A percentile compares a stretch with the other conserved stretches of the same genome.
phyloP scores from a whole-genome alignment of 2,888 invertebrate genomes.

The Oxyscelio sp. region DNA sequence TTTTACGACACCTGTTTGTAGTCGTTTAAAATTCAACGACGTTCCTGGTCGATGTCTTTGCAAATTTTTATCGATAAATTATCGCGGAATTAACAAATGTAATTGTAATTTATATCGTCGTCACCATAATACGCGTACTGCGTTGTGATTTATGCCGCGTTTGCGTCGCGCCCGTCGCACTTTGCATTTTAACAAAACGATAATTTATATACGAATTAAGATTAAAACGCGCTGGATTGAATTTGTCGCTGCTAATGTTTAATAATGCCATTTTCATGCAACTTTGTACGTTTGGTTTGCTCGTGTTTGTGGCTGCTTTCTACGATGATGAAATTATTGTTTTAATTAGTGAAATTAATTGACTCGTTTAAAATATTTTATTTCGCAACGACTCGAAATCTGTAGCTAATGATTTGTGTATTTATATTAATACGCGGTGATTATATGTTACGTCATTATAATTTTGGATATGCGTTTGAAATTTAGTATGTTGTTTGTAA shows the following conservation, averaged over 20 bases:
- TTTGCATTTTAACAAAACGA: conserved; percentile 55
- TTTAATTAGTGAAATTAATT: conserved; percentile 31
- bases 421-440: too few species aligned
- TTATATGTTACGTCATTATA: too few species aligned
- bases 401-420: conserved; percentile 26
- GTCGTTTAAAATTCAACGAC: conserved; percentile 80
- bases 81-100: conserved; percentile 70
- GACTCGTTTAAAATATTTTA: conserved; percentile 18
- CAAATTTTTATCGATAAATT: conserved; percentile 68
- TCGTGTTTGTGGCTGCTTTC: neutral
- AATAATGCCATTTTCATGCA: conserved; percentile 14
- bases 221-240: conserved; percentile 11
- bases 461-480: too few species aligned
- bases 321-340: conserved; percentile 1
- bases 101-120: conserved; percentile 71
- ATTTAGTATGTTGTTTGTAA: too few species aligned
- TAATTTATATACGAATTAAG: conserved; percentile 55
- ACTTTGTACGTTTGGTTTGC: conserved; percentile 4
- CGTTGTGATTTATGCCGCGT: conserved; percentile 51
- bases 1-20: conserved; percentile 74
- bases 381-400: conserved; percentile 8
- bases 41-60: conserved; percentile 72
- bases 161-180: conserved; percentile 34
- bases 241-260: conserved; percentile 19
- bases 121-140: conserved; percentile 49